Evolutionary conservation across 2,113 vertebrate genomes (phyloP).

Genomic region (Amazona vittata): DNA sequence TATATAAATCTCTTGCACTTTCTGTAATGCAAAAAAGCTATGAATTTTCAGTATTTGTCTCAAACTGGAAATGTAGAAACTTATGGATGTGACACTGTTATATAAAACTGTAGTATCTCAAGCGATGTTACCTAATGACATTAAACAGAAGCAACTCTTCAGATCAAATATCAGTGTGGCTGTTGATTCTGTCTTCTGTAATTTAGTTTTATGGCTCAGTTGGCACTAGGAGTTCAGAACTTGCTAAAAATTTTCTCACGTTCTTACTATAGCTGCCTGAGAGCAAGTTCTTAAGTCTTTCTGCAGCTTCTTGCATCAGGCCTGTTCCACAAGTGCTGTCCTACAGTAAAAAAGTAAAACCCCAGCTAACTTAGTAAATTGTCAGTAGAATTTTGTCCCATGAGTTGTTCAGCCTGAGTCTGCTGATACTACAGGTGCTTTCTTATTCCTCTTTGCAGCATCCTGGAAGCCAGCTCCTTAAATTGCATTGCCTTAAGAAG

Average conservation of each 20-base stretch:
- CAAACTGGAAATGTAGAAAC: constrained; percentile 80
- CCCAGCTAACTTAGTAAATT: neutral
- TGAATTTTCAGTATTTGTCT: constrained; percentile 71
- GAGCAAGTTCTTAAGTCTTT: neutral
- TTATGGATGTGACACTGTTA: constrained; percentile 55
- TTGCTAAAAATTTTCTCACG: neutral
- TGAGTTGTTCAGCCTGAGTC: neutral
- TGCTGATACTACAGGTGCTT: neutral
- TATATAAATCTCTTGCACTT: constrained; percentile 76
- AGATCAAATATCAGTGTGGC: neutral
- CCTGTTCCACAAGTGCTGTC: neutral
- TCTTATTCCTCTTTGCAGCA: neutral
- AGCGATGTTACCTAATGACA: constrained; percentile 34
- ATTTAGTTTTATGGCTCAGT: neutral
- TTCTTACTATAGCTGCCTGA: neutral
- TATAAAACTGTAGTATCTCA: constrained; percentile 34
- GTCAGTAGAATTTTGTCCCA: neutral
- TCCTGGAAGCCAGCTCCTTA: neutral
- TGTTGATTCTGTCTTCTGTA: neutral
- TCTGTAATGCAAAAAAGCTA: constrained; percentile 73
- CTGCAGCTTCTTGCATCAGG: neutral
- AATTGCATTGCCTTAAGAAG: neutral
- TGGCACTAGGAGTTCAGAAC: neutral
- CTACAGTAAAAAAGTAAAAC: neutral
- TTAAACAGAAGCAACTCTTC: constrained; percentile 60